Conservation (phyloP, 2,113 vertebrate genomes). For the Ciconia boyciana region DNA sequence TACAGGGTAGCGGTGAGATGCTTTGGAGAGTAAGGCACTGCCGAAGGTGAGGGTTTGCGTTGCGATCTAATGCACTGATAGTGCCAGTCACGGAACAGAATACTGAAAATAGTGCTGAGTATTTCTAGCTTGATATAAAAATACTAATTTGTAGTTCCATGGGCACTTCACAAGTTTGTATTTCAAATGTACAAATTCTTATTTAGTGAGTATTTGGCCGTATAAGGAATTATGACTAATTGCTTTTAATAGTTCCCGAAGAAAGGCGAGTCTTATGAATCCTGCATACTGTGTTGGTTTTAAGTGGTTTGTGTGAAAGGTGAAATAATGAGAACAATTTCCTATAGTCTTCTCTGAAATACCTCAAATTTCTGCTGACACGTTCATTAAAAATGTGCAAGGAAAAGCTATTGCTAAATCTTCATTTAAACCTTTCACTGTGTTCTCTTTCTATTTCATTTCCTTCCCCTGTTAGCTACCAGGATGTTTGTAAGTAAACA, state of each 20-base stretch:
- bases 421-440: neutral
- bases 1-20: no score
- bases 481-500: slow-evolving; percentile 37
- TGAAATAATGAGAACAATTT: neutral
- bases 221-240: neutral
- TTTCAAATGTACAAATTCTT: neutral
- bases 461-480: slow-evolving; percentile 35
- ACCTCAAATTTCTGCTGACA: neutral
- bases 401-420: neutral
- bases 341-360: neutral
- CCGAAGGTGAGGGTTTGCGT: neutral
- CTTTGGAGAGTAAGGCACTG: neutral
- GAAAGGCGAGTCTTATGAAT: neutral
- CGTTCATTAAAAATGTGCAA: neutral
- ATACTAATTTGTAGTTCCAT: neutral
- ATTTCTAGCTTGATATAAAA: neutral
- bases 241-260: neutral
- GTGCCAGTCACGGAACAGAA: neutral
- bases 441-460: neutral
- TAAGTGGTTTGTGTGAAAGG: neutral
- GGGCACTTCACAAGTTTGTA: neutral
- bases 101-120: neutral
- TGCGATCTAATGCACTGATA: fast-evolving
- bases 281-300: neutral
- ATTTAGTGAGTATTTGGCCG: neutral